phyloP scores from a whole-genome alignment of 2,888 invertebrate species.

The Boloria euphrosyne region DNA sequence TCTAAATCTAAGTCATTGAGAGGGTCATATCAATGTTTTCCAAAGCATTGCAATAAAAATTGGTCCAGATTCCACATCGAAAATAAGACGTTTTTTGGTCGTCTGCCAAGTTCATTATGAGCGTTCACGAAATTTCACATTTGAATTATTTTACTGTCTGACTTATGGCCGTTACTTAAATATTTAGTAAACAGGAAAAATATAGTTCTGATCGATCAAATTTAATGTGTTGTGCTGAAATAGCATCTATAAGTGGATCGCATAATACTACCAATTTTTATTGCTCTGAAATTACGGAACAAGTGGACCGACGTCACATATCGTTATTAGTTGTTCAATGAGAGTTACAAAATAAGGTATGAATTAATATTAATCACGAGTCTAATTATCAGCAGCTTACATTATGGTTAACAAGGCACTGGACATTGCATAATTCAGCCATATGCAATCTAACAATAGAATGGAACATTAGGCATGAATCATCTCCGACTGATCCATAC shows the following conservation, averaged over 20 bases:
- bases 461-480: slow-evolving; percentile 71
- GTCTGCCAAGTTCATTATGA: slow-evolving; percentile 82
- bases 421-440: slow-evolving; percentile 73
- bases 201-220: slow-evolving; percentile 80
- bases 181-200: slow-evolving; percentile 83
- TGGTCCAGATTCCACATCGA: slow-evolving; percentile 82
- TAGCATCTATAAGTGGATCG: slow-evolving; percentile 74
- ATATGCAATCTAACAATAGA: slow-evolving; percentile 77
- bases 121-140: slow-evolving; percentile 83
- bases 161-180: slow-evolving; percentile 82
- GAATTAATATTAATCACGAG: slow-evolving; percentile 28
- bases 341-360: slow-evolving; percentile 8
- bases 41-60: slow-evolving; percentile 80
- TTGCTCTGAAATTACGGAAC: slow-evolving; percentile 28
- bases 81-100: slow-evolving; percentile 83
- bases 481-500: slow-evolving; percentile 74
- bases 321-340: slow-evolving; percentile 4
- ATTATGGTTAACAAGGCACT: slow-evolving; percentile 54
- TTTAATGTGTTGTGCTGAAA: slow-evolving; percentile 75
- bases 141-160: slow-evolving; percentile 83
- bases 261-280: slow-evolving; percentile 49
- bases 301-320: slow-evolving; percentile 6
- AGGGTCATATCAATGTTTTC: slow-evolving; percentile 71
- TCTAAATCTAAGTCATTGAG: slow-evolving; percentile 59
- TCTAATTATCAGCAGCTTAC: slow-evolving; percentile 38